These are phyloP conservation scores for Cochlearius cochlearius DNA, from an alignment of 2,113 vertebrate species.

Conservation along the genomic window DNA sequence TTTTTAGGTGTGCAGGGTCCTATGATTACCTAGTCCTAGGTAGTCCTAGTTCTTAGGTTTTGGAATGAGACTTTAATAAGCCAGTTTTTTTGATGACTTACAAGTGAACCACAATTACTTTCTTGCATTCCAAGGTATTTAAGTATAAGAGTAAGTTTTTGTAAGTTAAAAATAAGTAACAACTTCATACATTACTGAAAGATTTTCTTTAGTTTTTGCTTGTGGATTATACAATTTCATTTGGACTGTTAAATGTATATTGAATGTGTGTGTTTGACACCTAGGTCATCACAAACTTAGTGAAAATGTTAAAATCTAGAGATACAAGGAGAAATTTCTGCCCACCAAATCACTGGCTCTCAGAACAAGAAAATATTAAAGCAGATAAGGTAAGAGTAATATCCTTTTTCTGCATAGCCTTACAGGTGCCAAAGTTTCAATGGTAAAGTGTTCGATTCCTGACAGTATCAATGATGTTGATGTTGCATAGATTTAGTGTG, in stretches of 20 bases:
- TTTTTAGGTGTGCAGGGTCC: not conserved
- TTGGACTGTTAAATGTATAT: not conserved
- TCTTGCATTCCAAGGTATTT: not conserved
- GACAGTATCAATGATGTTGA: not conserved
- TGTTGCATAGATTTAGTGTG: not conserved
- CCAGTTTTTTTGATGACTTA: not conserved
- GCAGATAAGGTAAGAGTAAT: constrained; percentile 87
- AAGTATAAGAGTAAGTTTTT: not conserved
- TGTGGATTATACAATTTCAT: not conserved
- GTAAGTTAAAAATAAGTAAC: not conserved
- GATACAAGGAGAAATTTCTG: constrained; percentile 95
- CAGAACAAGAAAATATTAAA: constrained; percentile 93
- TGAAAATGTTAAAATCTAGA: constrained; percentile 97
- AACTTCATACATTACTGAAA: not conserved
- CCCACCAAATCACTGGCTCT: constrained; percentile 95
- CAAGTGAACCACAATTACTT: not conserved
- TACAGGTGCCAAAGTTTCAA: not conserved
- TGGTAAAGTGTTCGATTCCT: not conserved
- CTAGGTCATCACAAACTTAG: constrained; percentile 97
- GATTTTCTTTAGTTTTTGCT: not conserved
- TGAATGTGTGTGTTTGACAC: not conserved
- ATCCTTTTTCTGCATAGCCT: not conserved
- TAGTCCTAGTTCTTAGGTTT: not conserved
- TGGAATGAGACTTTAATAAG: not conserved
- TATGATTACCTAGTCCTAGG: not conserved